A percentile compares a stretch with the other conserved stretches of the same genome.
phyloP scores from a whole-genome alignment of 2,888 invertebrate species.

The Phengaris alcon region DNA sequence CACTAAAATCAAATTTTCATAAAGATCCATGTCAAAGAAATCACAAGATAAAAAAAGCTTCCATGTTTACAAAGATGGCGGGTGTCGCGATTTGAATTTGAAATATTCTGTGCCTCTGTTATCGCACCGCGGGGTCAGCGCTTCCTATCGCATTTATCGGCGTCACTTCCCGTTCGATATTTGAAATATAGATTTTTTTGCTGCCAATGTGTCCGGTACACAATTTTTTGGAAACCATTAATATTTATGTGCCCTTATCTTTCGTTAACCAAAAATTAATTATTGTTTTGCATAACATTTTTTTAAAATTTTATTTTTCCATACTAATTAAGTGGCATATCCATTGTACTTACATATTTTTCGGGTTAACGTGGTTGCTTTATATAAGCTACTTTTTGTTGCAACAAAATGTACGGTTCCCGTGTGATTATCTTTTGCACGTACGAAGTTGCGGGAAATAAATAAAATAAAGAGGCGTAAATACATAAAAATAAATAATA shows the following conservation, averaged over 20 bases:
- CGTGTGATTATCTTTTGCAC: too few relatives aligned
- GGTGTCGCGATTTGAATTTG: slow-evolving; percentile 54
- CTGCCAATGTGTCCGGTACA: slow-evolving; percentile 34
- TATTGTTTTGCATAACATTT: neutral
- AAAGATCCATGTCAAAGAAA: slow-evolving; percentile 29
- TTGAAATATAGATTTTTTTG: slow-evolving; percentile 49
- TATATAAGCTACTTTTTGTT: too few relatives aligned
- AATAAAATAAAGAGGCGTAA: too few relatives aligned
- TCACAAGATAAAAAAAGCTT: slow-evolving; percentile 38
- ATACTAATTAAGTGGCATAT: neutral
- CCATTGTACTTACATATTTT: too few relatives aligned
- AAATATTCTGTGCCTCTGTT: slow-evolving; percentile 47
- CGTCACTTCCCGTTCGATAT: slow-evolving; percentile 56
- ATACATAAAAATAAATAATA: too few relatives aligned
- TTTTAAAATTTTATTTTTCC: neutral
- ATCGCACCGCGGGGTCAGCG: slow-evolving; percentile 60
- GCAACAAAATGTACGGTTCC: too few relatives aligned
- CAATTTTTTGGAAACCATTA: slow-evolving; percentile 32
- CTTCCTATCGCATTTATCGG: slow-evolving; percentile 62
- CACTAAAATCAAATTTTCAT: slow-evolving; percentile 28
- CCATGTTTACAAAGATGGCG: slow-evolving; percentile 50
- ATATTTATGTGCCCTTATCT: slow-evolving; percentile 20
- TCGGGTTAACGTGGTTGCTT: too few relatives aligned
- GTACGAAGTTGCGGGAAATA: too few relatives aligned
- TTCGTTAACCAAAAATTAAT: slow-evolving; percentile 21